Evolutionary conservation across 2,888 invertebrate genomes (phyloP), one percentile per base, ranked within the genome.

Genomic region (Trichopria drosophilae): DNA sequence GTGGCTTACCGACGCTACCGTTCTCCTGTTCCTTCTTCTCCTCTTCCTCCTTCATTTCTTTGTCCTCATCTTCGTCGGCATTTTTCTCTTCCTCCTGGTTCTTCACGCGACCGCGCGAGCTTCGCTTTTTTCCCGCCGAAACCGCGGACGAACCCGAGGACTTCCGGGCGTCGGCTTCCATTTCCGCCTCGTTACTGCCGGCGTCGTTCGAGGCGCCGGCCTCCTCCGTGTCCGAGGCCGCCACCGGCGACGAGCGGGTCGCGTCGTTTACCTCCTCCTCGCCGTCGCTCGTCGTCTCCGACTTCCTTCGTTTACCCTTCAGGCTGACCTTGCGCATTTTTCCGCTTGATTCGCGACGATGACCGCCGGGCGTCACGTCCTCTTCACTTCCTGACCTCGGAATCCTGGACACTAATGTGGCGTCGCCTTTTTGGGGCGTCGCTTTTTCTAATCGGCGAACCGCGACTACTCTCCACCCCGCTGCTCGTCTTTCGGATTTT

Each of bases 231-330:
- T 61, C 40, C 23, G 32, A 22, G 40, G 31, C 40, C 43, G 34
- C n/a, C n/a, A n/a, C n/a, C n/a, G n/a, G n/a, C n/a, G n/a, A n/a
- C n/a, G n/a, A n/a, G n/a, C n/a, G n/a, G n/a, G 56, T 55, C 64
- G 63, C 73, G 70, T 69, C 70, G 72, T 70, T 69, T 66, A 69
- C 71, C 39, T 73, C 69, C 3, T 69, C 67, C 50, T 69, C 69
- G 50, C 64, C 68, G 29, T 69, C 69, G 56, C 67, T 72, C 12
- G 61, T 60, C 18, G 55, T 64, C 24, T 72, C 74, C 13, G 68
- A 70, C 62, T 70, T 71, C 50, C 64, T 68, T 32, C 64, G 65
- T 48, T 75, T 76, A 26, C 65, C 68, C 50, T 72, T 73, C 69
- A 71, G 71, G 37, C 68, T 68, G 51, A 73, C 53, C 53, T 72